phyloP scores from a whole-genome alignment of 2,113 vertebrate genomes.

The Puma concolor region DNA sequence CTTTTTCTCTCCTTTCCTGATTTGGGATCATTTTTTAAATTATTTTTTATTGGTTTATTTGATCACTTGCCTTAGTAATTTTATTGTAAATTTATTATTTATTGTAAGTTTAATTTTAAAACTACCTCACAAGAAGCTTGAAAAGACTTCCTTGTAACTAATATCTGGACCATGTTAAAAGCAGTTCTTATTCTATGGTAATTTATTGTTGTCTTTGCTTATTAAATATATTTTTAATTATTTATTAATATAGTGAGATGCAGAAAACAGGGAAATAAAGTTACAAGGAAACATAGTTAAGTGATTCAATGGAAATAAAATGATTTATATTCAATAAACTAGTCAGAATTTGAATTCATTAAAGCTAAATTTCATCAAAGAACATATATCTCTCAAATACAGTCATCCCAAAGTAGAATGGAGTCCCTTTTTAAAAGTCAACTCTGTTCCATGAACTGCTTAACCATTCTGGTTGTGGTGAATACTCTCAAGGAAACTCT shows the following conservation, averaged over 20 bases:
- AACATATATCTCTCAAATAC: neutral
- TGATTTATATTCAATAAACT: neutral
- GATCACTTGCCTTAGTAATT: neutral
- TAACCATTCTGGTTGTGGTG: neutral
- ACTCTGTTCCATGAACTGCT: neutral
- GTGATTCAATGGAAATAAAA: neutral
- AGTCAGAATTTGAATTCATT: neutral
- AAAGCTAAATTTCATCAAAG: neutral
- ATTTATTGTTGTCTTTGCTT: neutral
- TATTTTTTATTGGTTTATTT: neutral
- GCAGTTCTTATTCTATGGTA: neutral
- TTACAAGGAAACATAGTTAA: neutral
- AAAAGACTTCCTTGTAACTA: neutral
- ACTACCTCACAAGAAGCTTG: neutral
- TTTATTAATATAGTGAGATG: neutral
- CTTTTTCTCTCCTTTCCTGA: neutral
- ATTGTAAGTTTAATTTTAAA: neutral
- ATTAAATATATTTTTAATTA: neutral
- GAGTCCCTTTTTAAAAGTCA: neutral
- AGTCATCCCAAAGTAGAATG: neutral
- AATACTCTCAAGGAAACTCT: neutral
- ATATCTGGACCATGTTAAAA: neutral
- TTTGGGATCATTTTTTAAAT: neutral
- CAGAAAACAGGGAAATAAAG: neutral
- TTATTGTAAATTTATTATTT: neutral